A percentile compares a stretch with the other conserved stretches of the same genome.
Evolutionary conservation across 92 coral and sea anemone genomes (phyloP).

Genomic region (Plumapathes pennacea): DNA sequence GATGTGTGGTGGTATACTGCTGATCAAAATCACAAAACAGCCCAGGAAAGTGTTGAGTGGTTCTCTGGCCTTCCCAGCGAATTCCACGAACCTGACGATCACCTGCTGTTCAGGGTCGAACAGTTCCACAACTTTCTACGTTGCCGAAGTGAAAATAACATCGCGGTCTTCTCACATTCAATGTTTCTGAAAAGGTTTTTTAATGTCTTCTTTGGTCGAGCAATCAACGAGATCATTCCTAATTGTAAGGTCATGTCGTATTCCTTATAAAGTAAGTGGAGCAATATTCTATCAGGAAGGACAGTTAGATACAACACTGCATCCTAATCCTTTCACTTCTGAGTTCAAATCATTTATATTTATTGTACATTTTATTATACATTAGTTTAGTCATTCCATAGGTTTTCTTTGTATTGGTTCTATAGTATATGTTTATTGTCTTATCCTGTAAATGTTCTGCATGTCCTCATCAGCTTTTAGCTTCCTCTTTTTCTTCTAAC

Average conservation of each 20-base stretch:
- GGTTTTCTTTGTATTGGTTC: too few relatives aligned
- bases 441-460: too few relatives aligned
- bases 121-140: constrained; percentile 39
- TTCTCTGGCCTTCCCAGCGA: constrained; percentile 4
- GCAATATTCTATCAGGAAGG: too few relatives aligned
- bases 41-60: constrained; percentile 27
- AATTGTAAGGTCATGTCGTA: constrained; percentile 13
- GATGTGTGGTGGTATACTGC: constrained; percentile 52
- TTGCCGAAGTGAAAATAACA: constrained; percentile 33
- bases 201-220: constrained; percentile 35
- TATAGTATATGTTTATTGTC: too few relatives aligned
- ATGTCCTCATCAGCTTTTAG: too few relatives aligned
- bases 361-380: too few relatives aligned
- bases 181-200: constrained; percentile 51
- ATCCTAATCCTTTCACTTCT: too few relatives aligned
- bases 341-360: too few relatives aligned
- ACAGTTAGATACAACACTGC: too few relatives aligned
- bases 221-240: not conserved
- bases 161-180: constrained; percentile 60
- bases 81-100: constrained; percentile 24
- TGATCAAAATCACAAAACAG: constrained; percentile 11
- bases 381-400: too few relatives aligned
- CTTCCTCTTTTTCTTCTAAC: too few relatives aligned
- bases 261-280: not conserved
- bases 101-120: constrained; percentile 31